Evolutionary conservation across 2,113 vertebrate genomes (phyloP).

Genomic region (Bos javanicus): DNA sequence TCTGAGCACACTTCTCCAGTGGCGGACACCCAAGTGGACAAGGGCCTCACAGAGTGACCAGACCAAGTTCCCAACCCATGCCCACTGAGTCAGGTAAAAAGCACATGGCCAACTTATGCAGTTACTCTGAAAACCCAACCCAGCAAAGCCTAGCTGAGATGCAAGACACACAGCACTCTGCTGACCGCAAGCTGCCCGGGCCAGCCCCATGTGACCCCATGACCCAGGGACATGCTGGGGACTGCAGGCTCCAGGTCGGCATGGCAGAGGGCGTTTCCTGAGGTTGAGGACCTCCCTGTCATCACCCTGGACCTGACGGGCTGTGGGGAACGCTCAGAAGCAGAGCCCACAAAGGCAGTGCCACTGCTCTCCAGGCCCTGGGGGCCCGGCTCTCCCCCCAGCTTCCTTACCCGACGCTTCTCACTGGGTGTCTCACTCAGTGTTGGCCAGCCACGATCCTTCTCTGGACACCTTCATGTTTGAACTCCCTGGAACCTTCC

Average conservation of each 20-base stretch:
- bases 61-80: neutral
- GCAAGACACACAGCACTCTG: neutral
- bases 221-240: neutral
- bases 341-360: neutral
- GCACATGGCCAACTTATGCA: neutral
- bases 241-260: neutral
- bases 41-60: neutral
- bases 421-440: neutral
- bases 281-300: neutral
- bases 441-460: neutral
- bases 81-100: neutral
- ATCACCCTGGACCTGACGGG: neutral
- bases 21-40: neutral
- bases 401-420: neutral
- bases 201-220: neutral
- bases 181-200: neutral
- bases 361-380: rapidly evolving
- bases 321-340: neutral
- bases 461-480: neutral
- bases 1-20: neutral
- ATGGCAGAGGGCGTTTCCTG: neutral
- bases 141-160: neutral
- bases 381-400: too few relatives aligned
- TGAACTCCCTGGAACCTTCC: neutral
- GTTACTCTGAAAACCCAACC: neutral